Conservation (phyloP, 2,888 invertebrate genomes). For the Hermodice carunculata region DNA sequence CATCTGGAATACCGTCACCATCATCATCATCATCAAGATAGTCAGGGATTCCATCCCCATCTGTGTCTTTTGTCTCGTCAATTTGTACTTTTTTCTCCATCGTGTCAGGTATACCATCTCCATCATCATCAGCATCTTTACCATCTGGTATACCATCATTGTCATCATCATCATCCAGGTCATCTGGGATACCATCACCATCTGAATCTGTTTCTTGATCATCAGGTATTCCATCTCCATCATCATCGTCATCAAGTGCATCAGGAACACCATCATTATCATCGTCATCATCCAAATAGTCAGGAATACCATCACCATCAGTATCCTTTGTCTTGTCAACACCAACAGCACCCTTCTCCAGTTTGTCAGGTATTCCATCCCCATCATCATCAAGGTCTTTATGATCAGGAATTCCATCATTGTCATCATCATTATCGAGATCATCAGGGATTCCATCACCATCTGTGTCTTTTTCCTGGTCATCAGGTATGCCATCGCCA, state of each 20-base stretch:
- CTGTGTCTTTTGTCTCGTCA: constrained; percentile 47
- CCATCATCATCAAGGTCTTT: constrained; percentile 54
- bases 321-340: constrained; percentile 53
- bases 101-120: constrained; percentile 54
- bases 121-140: constrained; percentile 50
- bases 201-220: constrained; percentile 44
- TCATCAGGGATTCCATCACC: constrained; percentile 46
- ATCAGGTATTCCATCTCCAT: constrained; percentile 52
- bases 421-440: constrained; percentile 42
- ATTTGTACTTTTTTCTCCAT: too few species aligned
- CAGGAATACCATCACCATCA: constrained; percentile 54
- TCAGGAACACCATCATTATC: constrained; percentile 38
- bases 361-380: constrained; percentile 54
- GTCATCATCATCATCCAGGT: constrained; percentile 30
- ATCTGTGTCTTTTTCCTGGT: constrained; percentile 50
- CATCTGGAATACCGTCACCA: constrained; percentile 41
- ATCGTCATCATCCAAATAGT: constrained; percentile 38
- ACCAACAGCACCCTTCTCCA: constrained; percentile 43
- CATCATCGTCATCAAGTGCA: constrained; percentile 50
- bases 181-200: constrained; percentile 57
- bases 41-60: constrained; percentile 61
- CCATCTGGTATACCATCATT: constrained; percentile 38
- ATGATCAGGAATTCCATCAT: constrained; percentile 49
- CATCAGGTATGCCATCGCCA: constrained; percentile 52
- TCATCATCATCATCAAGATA: constrained; percentile 49